Percentiles rank a stretch among this genome's conserved stretches.
These are phyloP conservation scores for Lypha dubia DNA, from an alignment of 2,888 invertebrate genomes.

Conservation along the genomic window DNA sequence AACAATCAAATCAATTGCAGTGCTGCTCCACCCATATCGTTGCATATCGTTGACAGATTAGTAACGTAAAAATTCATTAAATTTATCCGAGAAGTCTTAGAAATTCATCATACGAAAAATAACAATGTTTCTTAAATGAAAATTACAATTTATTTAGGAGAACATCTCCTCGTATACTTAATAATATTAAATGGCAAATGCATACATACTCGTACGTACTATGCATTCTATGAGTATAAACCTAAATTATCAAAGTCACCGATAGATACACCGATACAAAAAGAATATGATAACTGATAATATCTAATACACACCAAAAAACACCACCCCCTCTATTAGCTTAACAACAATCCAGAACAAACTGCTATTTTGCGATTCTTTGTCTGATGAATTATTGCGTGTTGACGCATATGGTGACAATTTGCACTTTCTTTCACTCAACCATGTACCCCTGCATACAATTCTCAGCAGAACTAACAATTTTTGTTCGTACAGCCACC, in stretches of 20 bases:
- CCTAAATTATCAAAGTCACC: constrained; percentile 18
- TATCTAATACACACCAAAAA: constrained; percentile 57
- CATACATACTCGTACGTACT: too few relatives aligned
- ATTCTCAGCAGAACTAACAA: neutral
- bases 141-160: too few relatives aligned
- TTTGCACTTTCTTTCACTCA: constrained; percentile 74
- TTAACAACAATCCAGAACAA: constrained; percentile 79
- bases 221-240: neutral
- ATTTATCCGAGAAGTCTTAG: too few relatives aligned
- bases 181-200: neutral
- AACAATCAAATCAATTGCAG: too few relatives aligned
- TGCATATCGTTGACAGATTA: too few relatives aligned
- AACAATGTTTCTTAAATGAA: too few relatives aligned
- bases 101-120: too few relatives aligned
- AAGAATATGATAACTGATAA: constrained; percentile 25
- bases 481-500: constrained; percentile 1
- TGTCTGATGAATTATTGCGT: constrained; percentile 84
- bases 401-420: constrained; percentile 84
- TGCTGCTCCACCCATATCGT: too few relatives aligned
- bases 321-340: constrained; percentile 79
- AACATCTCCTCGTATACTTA: neutral
- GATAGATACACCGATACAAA: neutral
- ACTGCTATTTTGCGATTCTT: constrained; percentile 77
- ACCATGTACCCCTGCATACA: constrained; percentile 12
- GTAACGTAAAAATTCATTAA: too few relatives aligned